A percentile compares a stretch with the other conserved stretches of the same genome.
phyloP scores from a whole-genome alignment of 2,113 vertebrate genomes.

The Nerophis lumbriciformis region DNA sequence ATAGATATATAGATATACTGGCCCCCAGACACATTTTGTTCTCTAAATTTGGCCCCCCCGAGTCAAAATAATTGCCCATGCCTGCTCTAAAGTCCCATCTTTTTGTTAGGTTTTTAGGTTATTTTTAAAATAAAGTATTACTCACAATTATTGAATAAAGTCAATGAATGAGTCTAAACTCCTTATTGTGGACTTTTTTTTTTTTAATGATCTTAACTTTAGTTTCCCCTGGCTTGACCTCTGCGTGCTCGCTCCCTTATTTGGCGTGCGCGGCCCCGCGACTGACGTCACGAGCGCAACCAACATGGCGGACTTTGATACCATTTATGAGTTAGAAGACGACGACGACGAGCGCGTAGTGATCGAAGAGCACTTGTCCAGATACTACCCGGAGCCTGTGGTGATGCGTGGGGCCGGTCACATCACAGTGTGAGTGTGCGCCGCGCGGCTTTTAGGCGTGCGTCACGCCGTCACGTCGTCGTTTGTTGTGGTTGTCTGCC shows the following conservation, averaged over 20 bases:
- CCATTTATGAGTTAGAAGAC: constrained; percentile 95
- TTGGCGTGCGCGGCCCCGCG: constrained; percentile 23
- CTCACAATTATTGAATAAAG: too few relatives aligned
- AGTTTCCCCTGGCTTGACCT: background rate
- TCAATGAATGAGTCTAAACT: too few relatives aligned
- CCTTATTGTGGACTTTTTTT: too few relatives aligned
- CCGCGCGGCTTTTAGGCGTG: too few relatives aligned
- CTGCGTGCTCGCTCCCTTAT: constrained; percentile 15
- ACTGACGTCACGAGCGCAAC: constrained; percentile 86
- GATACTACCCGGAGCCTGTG: constrained; percentile 88
- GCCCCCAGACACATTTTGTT: too few relatives aligned
- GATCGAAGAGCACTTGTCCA: constrained; percentile 83
- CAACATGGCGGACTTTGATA: constrained; percentile 99
- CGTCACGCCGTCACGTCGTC: constrained; percentile 1
- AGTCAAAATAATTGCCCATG: too few relatives aligned
- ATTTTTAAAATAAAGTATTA: too few relatives aligned
- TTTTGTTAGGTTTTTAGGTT: too few relatives aligned
- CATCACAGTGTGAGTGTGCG: constrained; percentile 91
- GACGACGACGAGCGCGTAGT: constrained; percentile 86
- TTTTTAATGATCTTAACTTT: too few relatives aligned
- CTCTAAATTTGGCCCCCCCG: too few relatives aligned
- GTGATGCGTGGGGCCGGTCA: constrained; percentile 93
- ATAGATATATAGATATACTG: too few relatives aligned
- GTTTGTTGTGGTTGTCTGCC: constrained; percentile 15
- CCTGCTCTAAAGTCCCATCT: too few relatives aligned